phyloP scores from a whole-genome alignment of 1,140 invertebrate species.

The Parasteatoda tepidariorum region DNA sequence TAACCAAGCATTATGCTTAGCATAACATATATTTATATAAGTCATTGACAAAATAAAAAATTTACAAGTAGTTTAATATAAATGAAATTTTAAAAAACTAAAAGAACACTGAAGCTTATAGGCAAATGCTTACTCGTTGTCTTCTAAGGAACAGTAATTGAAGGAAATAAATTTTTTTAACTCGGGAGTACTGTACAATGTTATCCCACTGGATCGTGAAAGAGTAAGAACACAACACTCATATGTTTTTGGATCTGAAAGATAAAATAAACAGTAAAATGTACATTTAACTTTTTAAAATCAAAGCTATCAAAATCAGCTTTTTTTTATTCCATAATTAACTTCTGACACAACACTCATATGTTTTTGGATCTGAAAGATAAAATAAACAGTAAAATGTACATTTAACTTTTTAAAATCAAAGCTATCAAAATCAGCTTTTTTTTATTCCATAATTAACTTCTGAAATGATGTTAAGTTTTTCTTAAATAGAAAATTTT shows the following conservation, averaged over 20 bases:
- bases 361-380: constrained; percentile 47
- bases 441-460: too few relatives aligned
- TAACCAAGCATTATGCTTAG: background rate
- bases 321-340: too few relatives aligned
- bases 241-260: constrained; percentile 45
- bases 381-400: too few relatives aligned
- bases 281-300: too few relatives aligned
- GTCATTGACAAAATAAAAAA: background rate
- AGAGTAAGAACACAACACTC: constrained; percentile 47
- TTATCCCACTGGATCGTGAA: constrained; percentile 38
- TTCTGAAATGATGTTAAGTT: constrained; percentile 32
- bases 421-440: too few relatives aligned
- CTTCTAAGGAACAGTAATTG: constrained; percentile 31
- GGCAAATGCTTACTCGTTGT: constrained; percentile 33
- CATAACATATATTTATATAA: background rate
- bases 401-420: too few relatives aligned
- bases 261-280: too few relatives aligned
- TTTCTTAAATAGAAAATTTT: constrained; percentile 44
- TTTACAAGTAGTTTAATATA: background rate
- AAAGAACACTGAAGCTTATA: background rate
- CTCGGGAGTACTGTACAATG: constrained; percentile 46
- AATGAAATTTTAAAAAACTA: background rate
- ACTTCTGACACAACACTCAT: constrained; percentile 44
- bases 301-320: too few relatives aligned
- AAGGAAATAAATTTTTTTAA: constrained; percentile 48